A percentile compares a stretch with the other conserved stretches of the same genome.
Evolutionary conservation across 2,888 invertebrate genomes (phyloP).

Genomic region (Habrosyne pyritoides): DNA sequence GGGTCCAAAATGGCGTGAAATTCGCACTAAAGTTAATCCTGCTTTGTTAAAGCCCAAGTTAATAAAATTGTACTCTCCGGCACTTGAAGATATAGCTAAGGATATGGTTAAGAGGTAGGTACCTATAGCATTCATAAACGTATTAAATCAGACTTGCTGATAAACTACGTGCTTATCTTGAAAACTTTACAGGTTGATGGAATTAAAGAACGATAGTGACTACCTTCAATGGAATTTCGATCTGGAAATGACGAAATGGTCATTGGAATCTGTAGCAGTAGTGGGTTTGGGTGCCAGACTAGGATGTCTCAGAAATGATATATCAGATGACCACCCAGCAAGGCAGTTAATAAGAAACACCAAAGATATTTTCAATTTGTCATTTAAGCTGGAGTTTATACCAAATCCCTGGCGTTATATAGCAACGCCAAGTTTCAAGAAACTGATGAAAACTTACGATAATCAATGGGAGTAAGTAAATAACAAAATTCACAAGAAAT

Average conservation of each 20-base stretch:
- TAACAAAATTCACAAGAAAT: too few species aligned
- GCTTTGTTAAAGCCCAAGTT: slow-evolving; percentile 85
- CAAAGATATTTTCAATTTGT: slow-evolving; percentile 52
- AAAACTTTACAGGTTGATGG: slow-evolving; percentile 54
- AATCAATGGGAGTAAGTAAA: slow-evolving; percentile 70
- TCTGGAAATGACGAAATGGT: slow-evolving; percentile 84
- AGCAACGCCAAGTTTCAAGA: slow-evolving; percentile 58
- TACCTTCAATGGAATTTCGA: slow-evolving; percentile 71
- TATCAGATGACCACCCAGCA: slow-evolving; percentile 57
- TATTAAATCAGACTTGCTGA: neutral
- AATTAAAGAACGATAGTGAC: slow-evolving; percentile 45
- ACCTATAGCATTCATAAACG: slow-evolving; percentile 4
- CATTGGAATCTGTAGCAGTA: slow-evolving; percentile 81
- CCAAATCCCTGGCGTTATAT: slow-evolving; percentile 61
- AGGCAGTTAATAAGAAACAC: slow-evolving; percentile 54
- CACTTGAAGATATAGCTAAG: slow-evolving; percentile 75
- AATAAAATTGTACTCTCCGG: slow-evolving; percentile 76
- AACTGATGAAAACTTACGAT: slow-evolving; percentile 58
- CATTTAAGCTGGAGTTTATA: slow-evolving; percentile 56
- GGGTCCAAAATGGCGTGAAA: slow-evolving; percentile 86
- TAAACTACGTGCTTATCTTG: neutral
- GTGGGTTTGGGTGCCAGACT: slow-evolving; percentile 66
- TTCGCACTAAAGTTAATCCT: slow-evolving; percentile 87
- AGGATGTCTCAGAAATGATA: slow-evolving; percentile 58
- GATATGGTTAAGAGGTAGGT: slow-evolving; percentile 64